These are phyloP conservation scores for Pandemis heparana DNA, from an alignment of 2,888 invertebrate species.

Conservation along the genomic window DNA sequence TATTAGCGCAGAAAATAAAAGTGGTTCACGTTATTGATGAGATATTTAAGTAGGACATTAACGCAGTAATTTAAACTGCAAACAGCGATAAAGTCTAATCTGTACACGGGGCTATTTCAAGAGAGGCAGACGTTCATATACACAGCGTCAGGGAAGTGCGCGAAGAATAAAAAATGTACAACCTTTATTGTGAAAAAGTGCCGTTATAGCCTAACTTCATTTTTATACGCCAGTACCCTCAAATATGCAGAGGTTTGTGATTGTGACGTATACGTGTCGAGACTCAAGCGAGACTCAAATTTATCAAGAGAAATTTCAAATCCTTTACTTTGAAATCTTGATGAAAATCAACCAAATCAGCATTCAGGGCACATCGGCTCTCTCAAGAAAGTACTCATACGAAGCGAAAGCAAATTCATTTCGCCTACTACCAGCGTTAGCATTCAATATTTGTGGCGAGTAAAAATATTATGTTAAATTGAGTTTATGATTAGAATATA, in stretches of 20 bases:
- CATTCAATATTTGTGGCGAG: conserved; percentile 30
- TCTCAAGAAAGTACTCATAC: conserved; percentile 29
- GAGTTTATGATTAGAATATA: conserved; percentile 17
- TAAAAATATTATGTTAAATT: conserved; percentile 23
- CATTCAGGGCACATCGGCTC: conserved; percentile 27
- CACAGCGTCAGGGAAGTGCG: neutral
- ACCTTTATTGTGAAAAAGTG: neutral
- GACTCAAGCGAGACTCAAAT: conserved; percentile 2
- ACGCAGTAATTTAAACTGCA: conserved; percentile 24
- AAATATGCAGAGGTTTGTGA: neutral
- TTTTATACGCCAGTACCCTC: neutral
- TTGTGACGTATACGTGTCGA: neutral
- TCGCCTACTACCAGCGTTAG: conserved; percentile 7
- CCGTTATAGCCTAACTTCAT: neutral
- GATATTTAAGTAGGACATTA: conserved; percentile 25
- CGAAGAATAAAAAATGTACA: neutral
- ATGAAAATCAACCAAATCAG: conserved; percentile 34
- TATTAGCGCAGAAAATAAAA: conserved; percentile 63
- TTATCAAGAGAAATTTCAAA: conserved; percentile 16
- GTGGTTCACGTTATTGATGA: conserved; percentile 46
- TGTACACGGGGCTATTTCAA: neutral
- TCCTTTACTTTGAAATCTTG: conserved; percentile 21
- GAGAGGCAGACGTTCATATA: neutral
- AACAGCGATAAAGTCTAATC: neutral
- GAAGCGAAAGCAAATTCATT: conserved; percentile 30